phyloP scores from a whole-genome alignment of 2,888 invertebrate species.

The Rhingia rostrata region DNA sequence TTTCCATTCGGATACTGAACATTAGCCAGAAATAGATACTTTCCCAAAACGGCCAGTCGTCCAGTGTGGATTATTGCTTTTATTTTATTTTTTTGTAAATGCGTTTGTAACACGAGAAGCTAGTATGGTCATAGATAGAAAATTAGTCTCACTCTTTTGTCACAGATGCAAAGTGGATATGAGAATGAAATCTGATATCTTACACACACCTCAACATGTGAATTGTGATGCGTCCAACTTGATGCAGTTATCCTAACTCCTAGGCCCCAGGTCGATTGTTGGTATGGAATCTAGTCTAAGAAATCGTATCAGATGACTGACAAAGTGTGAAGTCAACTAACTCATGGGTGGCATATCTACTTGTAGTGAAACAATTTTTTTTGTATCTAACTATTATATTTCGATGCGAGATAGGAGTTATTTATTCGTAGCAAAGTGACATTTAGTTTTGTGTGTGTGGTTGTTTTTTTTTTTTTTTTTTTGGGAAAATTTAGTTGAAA shows the following conservation, averaged over 20 bases:
- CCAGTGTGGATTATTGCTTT: constrained; percentile 16
- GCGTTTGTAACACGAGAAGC: constrained; percentile 24
- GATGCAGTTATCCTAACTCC: background rate
- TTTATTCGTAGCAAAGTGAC: constrained; percentile 29
- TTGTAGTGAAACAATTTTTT: constrained; percentile 29
- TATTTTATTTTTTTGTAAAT: constrained; percentile 17
- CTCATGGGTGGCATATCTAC: constrained; percentile 55
- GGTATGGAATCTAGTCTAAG: constrained; percentile 46
- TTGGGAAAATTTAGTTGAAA: constrained; percentile 27
- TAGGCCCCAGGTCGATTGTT: constrained; percentile 1
- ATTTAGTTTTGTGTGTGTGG: constrained; percentile 30
- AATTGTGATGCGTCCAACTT: constrained; percentile 5
- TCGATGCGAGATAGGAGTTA: background rate
- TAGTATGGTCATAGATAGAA: constrained; percentile 27
- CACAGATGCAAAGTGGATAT: constrained; percentile 57
- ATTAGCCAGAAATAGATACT: constrained; percentile 41
- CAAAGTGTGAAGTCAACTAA: constrained; percentile 51
- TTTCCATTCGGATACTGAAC: constrained; percentile 29
- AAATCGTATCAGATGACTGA: constrained; percentile 65
- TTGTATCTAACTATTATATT: background rate
- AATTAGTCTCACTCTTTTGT: constrained; percentile 51
- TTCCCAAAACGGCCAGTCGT: constrained; percentile 23
- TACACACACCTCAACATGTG: constrained; percentile 65
- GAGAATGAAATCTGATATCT: constrained; percentile 53
- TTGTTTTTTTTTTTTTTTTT: background rate